phyloP scores from a whole-genome alignment of 2,797 vertebrate genomes.

The Chlorospingus semifuscus region DNA sequence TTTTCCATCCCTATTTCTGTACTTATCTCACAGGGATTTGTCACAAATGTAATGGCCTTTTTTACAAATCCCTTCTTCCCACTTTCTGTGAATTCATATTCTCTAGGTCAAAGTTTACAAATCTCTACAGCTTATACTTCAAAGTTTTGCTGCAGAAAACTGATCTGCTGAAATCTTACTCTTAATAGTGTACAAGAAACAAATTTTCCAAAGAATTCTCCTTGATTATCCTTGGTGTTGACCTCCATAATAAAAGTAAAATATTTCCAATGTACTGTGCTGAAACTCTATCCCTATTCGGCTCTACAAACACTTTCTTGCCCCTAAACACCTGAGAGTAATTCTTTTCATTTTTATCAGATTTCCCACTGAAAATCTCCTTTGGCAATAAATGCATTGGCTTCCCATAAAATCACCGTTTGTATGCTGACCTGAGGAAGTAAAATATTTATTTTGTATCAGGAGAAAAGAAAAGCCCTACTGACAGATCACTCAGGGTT shows the following conservation, averaged over 20 bases:
- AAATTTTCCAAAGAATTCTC: not conserved
- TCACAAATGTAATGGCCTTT: not conserved
- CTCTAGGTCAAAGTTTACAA: not conserved
- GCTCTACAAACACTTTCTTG: not conserved
- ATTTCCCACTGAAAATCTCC: not conserved
- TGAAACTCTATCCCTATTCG: not conserved
- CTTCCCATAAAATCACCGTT: not conserved
- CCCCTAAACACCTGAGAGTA: not conserved
- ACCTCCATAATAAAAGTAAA: not conserved
- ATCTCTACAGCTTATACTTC: not conserved
- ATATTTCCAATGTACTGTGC: not conserved
- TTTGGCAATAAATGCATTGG: not conserved
- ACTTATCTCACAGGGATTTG: not conserved
- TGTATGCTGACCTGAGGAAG: not conserved
- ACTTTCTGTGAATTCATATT: not conserved
- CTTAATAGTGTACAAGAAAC: not conserved
- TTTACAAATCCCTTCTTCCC: not conserved
- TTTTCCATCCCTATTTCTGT: not conserved
- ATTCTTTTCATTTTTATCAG: not conserved
- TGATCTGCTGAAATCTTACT: not conserved
- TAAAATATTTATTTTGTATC: not conserved
- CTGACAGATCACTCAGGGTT: not conserved
- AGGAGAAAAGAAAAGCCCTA: not conserved
- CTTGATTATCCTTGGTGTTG: not conserved
- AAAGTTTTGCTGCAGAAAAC: not conserved